A percentile compares a stretch with the other conserved stretches of the same genome.
These are phyloP conservation scores for Leptinotarsa defecta DNA, from an alignment of 1,140 invertebrate species.

Conservation along the genomic window DNA sequence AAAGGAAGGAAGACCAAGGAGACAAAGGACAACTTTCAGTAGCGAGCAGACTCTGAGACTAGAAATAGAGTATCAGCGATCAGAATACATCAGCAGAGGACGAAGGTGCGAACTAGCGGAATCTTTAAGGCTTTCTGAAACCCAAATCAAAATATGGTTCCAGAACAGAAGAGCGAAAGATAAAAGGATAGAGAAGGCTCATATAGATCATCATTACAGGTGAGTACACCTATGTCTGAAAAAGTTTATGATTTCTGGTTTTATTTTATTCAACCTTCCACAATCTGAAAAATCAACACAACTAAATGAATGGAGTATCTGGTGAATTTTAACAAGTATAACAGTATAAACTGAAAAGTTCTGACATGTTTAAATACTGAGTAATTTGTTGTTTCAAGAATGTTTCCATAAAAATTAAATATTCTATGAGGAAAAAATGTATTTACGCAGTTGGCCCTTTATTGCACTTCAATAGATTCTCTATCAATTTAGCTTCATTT, in stretches of 20 bases:
- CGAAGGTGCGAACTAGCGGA: constrained; percentile 86
- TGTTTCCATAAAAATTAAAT: no score
- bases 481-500: no score
- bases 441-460: no score
- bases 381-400: no score
- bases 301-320: no score
- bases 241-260: not conserved
- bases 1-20: constrained; percentile 81
- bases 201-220: constrained; percentile 93
- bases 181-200: constrained; percentile 93
- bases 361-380: no score
- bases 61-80: constrained; percentile 87
- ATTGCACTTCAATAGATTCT: no score
- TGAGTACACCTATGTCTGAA: constrained; percentile 54
- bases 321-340: no score
- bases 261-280: not conserved
- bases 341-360: no score
- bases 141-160: constrained; percentile 97
- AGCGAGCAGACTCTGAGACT: constrained; percentile 88
- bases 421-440: no score
- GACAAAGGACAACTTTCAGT: constrained; percentile 93
- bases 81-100: constrained; percentile 89
- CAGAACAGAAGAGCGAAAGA: constrained; percentile 95
- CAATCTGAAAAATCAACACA: no score
- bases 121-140: constrained; percentile 82